A percentile compares a stretch with the other conserved stretches of the same genome.
phyloP scores from a whole-genome alignment of 1,140 invertebrate genomes.

The Mylabris phalerata region DNA sequence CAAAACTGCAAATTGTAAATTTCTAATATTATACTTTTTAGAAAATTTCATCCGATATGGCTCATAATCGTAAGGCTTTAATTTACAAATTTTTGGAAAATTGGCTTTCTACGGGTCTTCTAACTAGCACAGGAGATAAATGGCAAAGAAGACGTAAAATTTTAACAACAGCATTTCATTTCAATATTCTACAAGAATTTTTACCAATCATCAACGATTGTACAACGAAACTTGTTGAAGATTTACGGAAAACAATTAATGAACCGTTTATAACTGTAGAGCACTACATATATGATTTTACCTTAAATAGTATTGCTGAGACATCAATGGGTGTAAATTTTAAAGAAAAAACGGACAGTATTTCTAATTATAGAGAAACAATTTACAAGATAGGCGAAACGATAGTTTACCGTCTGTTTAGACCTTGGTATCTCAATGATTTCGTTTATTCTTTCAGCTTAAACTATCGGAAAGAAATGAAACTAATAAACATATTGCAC shows the following conservation, averaged over 20 bases:
- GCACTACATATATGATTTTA: constrained; percentile 8
- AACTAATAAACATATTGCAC: constrained; percentile 51
- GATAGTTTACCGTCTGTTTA: constrained; percentile 46
- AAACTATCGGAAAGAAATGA: constrained; percentile 44
- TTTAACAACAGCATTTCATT: constrained; percentile 71
- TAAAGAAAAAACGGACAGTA: constrained; percentile 49
- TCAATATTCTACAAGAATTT: constrained; percentile 67
- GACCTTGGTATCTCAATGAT: constrained; percentile 53
- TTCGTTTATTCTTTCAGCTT: constrained; percentile 47
- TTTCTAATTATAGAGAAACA: constrained; percentile 56
- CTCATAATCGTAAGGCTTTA: not conserved
- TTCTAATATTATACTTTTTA: not conserved
- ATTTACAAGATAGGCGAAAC: constrained; percentile 41
- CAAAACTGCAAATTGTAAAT: not conserved
- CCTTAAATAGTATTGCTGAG: constrained; percentile 43
- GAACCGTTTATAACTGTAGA: constrained; percentile 5
- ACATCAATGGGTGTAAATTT: constrained; percentile 74
- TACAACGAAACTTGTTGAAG: constrained; percentile 47
- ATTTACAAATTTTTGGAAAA: constrained; percentile 25
- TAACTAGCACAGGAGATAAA: constrained; percentile 45
- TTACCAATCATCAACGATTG: constrained; percentile 61
- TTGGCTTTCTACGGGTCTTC: not conserved
- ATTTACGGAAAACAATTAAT: constrained; percentile 4
- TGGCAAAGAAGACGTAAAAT: constrained; percentile 62
- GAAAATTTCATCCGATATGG: constrained; percentile 1